Base-by-base conservation (phyloP, 2,797 vertebrate species). In the Ctenopoma multispine region DNA sequence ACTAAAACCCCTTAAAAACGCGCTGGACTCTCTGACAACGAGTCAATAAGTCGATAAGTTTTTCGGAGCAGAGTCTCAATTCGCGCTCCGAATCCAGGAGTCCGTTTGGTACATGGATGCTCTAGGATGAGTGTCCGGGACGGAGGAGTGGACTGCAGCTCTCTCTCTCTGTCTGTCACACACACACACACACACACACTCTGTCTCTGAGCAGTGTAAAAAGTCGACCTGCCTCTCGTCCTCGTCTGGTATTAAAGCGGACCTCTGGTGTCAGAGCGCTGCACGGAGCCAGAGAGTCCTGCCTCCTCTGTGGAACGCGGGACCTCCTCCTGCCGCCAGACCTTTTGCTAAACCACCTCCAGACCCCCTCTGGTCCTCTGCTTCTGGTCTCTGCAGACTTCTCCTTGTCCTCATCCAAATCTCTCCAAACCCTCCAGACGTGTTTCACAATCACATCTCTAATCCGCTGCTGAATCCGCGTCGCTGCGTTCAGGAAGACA, bases 251-350 rank as follows among this genome's bases (percentile, higher is more conserved):
- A 80, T 87, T 88, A 86, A 82, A 86, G 86, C 79, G 51, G 75
- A 84, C 79, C 86, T 87, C 75, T 84, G 79, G 87, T 89, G 85
- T 86, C 62, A 61, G 83, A 85, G 88, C 80, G 84, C 90, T 77
- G 71, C 74, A 31, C 79, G 72, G 78, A 86, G 86, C 86, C 88
- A 82, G 63, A 51, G 86, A 91, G 88, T 87, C 88, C 86, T 80
- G 82, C 90, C 83, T 90, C 88, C 88, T 82, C 77, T 83, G 91
- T 85, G 80, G 80, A 85, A 84, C 61, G 79, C 77, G 77, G 91
- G 87, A 88, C 90, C 92, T 92, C 91, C 92, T 92, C 87, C 83
- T 79, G 78, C 57, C 74, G 69, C 57, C 70, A 27, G 73, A 72
- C 43, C 63, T 69, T 49, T 31, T 69, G 27, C 54, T 20, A 61